A percentile compares a stretch with the other conserved stretches of the same genome.
phyloP scores from a whole-genome alignment of 2,888 invertebrate genomes.

The Lucinisca nassula region DNA sequence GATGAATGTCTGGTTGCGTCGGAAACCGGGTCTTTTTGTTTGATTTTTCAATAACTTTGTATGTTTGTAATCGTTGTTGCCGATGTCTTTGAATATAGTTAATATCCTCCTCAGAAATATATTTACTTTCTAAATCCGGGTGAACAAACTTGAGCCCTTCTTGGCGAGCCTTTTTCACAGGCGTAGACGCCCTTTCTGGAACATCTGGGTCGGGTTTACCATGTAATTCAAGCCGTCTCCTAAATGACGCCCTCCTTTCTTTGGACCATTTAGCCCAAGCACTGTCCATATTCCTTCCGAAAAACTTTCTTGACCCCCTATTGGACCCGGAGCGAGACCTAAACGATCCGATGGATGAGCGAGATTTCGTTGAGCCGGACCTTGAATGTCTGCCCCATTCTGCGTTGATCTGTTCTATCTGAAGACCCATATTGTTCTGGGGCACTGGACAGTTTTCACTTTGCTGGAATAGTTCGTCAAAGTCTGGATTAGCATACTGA shows the following conservation, averaged over 20 bases:
- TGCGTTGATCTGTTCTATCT: slow-evolving; percentile 73
- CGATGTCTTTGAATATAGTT: slow-evolving; percentile 81
- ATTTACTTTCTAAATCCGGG: slow-evolving; percentile 81
- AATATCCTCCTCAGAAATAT: slow-evolving; percentile 83
- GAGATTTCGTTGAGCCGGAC: slow-evolving; percentile 66
- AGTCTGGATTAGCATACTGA: slow-evolving; percentile 62
- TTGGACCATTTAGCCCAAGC: slow-evolving; percentile 83
- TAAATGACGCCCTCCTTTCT: slow-evolving; percentile 83
- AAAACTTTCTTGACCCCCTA: slow-evolving; percentile 73
- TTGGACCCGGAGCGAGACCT: slow-evolving; percentile 78
- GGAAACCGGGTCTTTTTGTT: slow-evolving; percentile 72
- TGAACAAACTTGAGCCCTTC: slow-evolving; percentile 84
- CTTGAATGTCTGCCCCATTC: slow-evolving; percentile 76
- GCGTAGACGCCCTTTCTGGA: slow-evolving; percentile 84
- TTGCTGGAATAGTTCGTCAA: slow-evolving; percentile 72
- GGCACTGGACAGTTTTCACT: slow-evolving; percentile 58
- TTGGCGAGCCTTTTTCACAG: slow-evolving; percentile 86
- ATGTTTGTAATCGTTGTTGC: slow-evolving; percentile 80
- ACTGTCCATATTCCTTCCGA: slow-evolving; percentile 73
- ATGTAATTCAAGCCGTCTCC: slow-evolving; percentile 78
- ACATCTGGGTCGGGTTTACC: slow-evolving; percentile 80
- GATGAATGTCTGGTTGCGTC: slow-evolving; percentile 59
- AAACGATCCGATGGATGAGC: slow-evolving; percentile 75
- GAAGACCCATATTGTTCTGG: slow-evolving; percentile 62
- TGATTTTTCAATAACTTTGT: slow-evolving; percentile 82